Conservation (phyloP, 2,797 vertebrate genomes). For the Scomberomorus guttatus region DNA sequence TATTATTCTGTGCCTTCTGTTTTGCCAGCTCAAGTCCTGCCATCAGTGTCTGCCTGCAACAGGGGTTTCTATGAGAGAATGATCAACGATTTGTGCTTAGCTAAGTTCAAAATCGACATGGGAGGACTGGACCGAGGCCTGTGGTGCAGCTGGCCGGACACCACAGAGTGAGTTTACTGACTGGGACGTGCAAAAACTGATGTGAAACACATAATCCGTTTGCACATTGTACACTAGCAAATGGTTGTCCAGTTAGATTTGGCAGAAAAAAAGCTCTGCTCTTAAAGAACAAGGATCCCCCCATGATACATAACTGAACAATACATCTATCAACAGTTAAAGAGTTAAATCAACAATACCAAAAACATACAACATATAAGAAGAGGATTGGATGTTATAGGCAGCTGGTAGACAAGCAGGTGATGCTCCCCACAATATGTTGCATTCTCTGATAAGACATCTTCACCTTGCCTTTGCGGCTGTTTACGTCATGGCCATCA, state of each 20-base stretch:
- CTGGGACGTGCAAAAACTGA: neutral
- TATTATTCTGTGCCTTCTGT: conserved; percentile 6
- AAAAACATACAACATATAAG: neutral
- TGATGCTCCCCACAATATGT: neutral
- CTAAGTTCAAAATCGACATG: conserved; percentile 87
- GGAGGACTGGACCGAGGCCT: conserved; percentile 79
- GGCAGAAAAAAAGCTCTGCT: no score
- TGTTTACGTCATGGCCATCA: neutral
- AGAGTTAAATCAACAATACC: neutral
- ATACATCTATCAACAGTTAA: no score
- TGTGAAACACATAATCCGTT: no score
- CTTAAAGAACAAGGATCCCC: neutral
- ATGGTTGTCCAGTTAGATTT: neutral
- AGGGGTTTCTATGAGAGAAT: conserved; percentile 68
- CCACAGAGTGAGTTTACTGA: conserved; percentile 85
- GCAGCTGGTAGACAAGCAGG: neutral
- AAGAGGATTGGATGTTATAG: neutral
- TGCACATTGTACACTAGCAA: no score
- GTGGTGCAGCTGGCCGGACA: conserved; percentile 93
- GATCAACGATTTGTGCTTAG: conserved; percentile 86
- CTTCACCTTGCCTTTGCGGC: neutral
- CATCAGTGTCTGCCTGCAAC: conserved; percentile 81
- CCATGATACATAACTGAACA: no score
- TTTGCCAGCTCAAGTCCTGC: conserved; percentile 83
- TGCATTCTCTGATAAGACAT: neutral